Evolutionary conservation across 2,888 invertebrate genomes (phyloP).

Genomic region (Punctoribates punctum): DNA sequence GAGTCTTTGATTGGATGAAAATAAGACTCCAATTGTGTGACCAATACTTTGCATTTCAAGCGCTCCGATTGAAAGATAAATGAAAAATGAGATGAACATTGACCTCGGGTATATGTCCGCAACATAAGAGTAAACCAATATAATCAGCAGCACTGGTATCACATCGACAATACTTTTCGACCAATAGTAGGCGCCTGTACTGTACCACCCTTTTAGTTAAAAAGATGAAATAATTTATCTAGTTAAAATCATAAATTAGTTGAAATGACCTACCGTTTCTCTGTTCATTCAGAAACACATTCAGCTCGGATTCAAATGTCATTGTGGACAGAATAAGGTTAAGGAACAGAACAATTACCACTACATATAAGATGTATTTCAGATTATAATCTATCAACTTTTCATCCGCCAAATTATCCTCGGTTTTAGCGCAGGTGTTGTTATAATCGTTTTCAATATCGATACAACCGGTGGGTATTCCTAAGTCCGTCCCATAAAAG

Average conservation of each 20-base stretch:
- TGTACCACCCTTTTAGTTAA: constrained; percentile 11
- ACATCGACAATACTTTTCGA: not conserved
- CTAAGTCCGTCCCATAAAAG: constrained; percentile 19
- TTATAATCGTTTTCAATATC: constrained; percentile 35
- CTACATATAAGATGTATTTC: not conserved
- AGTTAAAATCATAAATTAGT: not conserved
- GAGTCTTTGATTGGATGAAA: not conserved
- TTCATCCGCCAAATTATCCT: not conserved
- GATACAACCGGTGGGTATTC: constrained; percentile 30
- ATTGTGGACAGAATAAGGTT: constrained; percentile 22
- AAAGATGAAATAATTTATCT: not conserved
- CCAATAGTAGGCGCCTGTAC: constrained; percentile 9
- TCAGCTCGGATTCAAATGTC: not conserved
- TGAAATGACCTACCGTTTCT: constrained; percentile 17
- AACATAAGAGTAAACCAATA: not conserved
- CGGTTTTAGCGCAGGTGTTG: constrained; percentile 25
- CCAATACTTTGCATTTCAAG: not conserved
- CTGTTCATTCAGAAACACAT: constrained; percentile 37
- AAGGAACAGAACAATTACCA: not conserved
- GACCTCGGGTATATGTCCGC: not conserved
- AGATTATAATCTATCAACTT: not conserved
- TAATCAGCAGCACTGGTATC: not conserved
- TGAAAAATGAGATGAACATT: not conserved
- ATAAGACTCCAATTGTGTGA: not conserved
- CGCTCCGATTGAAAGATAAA: not conserved